Base-by-base conservation (phyloP, 2,888 invertebrate genomes). In the Microctonus hyperodae region DNA sequence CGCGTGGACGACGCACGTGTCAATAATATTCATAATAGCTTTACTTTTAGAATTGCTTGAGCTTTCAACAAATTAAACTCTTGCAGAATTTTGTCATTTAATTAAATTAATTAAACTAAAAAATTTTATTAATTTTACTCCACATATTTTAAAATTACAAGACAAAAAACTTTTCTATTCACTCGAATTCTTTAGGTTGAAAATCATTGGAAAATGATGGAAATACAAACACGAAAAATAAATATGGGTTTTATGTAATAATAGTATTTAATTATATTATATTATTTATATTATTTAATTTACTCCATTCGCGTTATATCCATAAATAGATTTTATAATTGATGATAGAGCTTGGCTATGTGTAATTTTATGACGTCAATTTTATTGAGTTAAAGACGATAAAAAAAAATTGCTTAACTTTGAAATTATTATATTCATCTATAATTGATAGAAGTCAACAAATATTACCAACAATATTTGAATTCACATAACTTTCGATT, bases 281-380 rank as follows among this genome's bases (percentile, higher is more conserved):
- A n/a, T n/a, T n/a, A n/a, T n/a, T n/a, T n/a, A 4, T 7, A 20
- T 9, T 51, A 16, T 22, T 16, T 25, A 25, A 57, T 16, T 55
- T 72, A 81, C 81, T 81, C 82, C 6, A 81, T 72, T 72, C 73
- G 80, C 4, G 74, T 70, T 28, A 81, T 70, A 69, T 82, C 81
- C 7, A 74, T 65, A 61, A 81, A 81, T 7, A 80, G 80, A 50
- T 78, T 77, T 23, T 81, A 77, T 16, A 65, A 69, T 51, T 78
- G 73, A 20, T 73, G 72, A 59, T 72, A 79, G 68, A 77, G 74
- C 5, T 64, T 71, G 68, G 75, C 68, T 20, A 73, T 68, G 0
- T 76, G 76, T 50, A 73, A 74, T 40, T 76, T 77, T 25, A 78
- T 71, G 4, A 81, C 57, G 70, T 81, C 79, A 25, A 82, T 77